Evolutionary conservation across 2,797 vertebrate genomes (phyloP).

Genomic region (Sciurus carolinensis): DNA sequence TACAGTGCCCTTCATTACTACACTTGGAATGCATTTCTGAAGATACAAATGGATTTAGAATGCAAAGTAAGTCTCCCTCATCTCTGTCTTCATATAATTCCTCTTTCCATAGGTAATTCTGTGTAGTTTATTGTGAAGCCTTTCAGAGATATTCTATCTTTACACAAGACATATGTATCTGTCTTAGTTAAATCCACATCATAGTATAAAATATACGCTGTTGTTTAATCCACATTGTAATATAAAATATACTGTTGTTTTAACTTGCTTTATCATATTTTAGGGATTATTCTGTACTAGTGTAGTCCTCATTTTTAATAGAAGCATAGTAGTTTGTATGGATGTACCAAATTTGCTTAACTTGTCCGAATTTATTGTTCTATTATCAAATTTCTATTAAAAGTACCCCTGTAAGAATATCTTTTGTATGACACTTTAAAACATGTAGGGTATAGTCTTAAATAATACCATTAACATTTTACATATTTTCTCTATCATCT

Average conservation of each 20-base stretch:
- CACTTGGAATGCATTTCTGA: neutral
- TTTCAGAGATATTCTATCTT: neutral
- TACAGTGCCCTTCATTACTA: neutral
- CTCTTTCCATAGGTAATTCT: too few species aligned
- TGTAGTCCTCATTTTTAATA: neutral
- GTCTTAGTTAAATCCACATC: neutral
- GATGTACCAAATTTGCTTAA: neutral
- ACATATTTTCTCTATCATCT: neutral
- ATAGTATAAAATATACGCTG: neutral
- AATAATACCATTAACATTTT: neutral
- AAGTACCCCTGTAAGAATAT: neutral
- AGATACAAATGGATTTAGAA: neutral
- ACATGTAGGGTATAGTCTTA: neutral
- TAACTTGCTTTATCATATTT: neutral
- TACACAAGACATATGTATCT: neutral
- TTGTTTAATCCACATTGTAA: neutral
- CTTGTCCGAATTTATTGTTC: neutral
- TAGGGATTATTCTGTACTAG: slow-evolving; percentile 3
- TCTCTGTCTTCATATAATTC: neutral
- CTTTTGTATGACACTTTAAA: slow-evolving; percentile 5
- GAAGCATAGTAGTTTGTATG: neutral
- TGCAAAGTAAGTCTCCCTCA: neutral
- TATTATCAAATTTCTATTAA: neutral
- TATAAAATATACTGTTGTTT: neutral
- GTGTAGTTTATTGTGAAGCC: too few species aligned